phyloP scores from a whole-genome alignment of 2,113 vertebrate species.

The Epinephelus cyanopodus region DNA sequence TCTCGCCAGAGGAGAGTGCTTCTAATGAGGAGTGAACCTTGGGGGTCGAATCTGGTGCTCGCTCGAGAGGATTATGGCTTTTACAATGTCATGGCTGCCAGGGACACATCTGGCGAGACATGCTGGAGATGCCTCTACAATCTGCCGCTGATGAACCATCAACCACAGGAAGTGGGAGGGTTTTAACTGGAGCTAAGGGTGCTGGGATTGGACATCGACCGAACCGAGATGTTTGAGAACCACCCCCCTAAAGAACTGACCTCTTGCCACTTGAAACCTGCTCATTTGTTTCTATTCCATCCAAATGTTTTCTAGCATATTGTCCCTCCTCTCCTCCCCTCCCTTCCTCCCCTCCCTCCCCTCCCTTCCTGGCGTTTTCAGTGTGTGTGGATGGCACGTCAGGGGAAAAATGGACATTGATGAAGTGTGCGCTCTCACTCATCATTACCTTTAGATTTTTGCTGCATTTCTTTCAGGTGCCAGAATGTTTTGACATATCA shows the following conservation, averaged over 20 bases:
- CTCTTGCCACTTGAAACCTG: slow-evolving; percentile 79
- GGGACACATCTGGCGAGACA: slow-evolving; percentile 64
- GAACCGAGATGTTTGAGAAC: slow-evolving; percentile 55
- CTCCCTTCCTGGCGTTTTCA: slow-evolving; percentile 16
- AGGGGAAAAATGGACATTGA: slow-evolving; percentile 46
- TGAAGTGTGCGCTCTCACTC: slow-evolving; percentile 44
- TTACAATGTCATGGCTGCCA: slow-evolving; percentile 57
- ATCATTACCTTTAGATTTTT: slow-evolving; percentile 61
- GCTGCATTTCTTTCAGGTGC: slow-evolving; percentile 63
- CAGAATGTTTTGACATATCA: slow-evolving; percentile 72
- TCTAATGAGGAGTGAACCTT: slow-evolving; percentile 90
- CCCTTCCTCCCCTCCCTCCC: neutral
- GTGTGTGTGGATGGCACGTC: slow-evolving; percentile 44
- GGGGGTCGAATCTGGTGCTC: slow-evolving; percentile 41
- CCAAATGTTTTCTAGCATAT: slow-evolving; percentile 74
- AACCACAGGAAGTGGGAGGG: slow-evolving; percentile 68
- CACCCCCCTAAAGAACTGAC: slow-evolving; percentile 72
- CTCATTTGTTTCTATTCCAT: slow-evolving; percentile 80
- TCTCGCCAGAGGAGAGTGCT: slow-evolving; percentile 89
- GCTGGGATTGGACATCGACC: slow-evolving; percentile 57
- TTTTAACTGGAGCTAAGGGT: slow-evolving; percentile 60
- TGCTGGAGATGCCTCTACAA: slow-evolving; percentile 59
- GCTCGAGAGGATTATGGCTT: slow-evolving; percentile 47
- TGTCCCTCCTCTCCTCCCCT: slow-evolving; percentile 10
- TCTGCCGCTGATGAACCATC: slow-evolving; percentile 48